Base-by-base conservation (phyloP, 2,113 vertebrate species). In the Saguinus midas region DNA sequence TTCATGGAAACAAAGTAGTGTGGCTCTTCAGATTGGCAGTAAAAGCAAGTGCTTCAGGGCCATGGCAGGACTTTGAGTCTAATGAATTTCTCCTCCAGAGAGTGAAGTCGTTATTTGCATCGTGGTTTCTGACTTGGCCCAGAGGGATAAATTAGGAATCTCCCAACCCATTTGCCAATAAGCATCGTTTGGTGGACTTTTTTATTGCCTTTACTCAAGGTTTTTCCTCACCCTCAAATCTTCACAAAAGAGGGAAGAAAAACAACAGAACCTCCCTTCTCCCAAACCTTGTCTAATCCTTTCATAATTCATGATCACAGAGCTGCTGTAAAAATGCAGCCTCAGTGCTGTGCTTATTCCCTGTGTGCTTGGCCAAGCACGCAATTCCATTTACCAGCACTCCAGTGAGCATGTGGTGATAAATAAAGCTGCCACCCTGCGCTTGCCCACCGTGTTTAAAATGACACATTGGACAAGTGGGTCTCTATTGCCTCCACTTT, bases 301-400 rank as follows among this genome's bases (percentile, higher is more conserved):
- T 97, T 87, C 97, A 94, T 95, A 95, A 96, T 92, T 97, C 94
- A 97, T 57, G 84, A 90, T 91, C 78, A 61, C 87, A 93, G 85
- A 72, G 61, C 94, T 66, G 80, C 94, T 96, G 66, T 91, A 57
- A 76, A 93, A 96, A 72, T 21, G 61, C 43, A 32, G 82, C 88
- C 55, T 95, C 43, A 1, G 10, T 73, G 72, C 29, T 72, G 91
- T 88, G 95, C 87, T 1, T 95, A 90, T 98, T 97, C 87, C 97
- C 96, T 94, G 91, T 87, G 96, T 85, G 70, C 17, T 40, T 96
- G 96, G 88, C 82, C 97, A 90, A 95, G 48, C 1, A 55, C 90
- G 89, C 72, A 81, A 45, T 55, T 40, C 70, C 16, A 35, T 93
- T 97, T 96, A 58, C 84, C 79, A 58, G 72, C 57, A 12, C 35